Evolutionary conservation across 2,797 vertebrate genomes (phyloP), one percentile per base, ranked within the genome.

Genomic region (Parauchenoglanis punctatus): DNA sequence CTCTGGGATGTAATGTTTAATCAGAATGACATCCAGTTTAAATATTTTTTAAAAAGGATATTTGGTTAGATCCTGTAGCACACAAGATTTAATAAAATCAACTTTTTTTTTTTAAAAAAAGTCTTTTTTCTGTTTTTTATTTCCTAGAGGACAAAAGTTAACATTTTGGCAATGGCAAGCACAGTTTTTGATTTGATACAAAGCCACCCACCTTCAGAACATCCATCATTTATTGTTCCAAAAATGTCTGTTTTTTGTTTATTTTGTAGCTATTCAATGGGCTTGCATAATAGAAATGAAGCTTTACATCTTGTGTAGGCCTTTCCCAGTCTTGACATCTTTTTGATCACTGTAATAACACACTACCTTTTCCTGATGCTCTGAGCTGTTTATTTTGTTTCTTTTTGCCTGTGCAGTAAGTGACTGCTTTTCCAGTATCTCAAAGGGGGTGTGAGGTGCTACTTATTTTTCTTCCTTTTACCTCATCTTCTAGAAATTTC

Each of bases 191-290:
- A 88, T 94, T 93, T 94, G 93, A 95, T 94, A 94, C 94, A 95
- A 94, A 93, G 92, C 91, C 85, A 89, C 88, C 91, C 75, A 49
- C 70, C 89, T 89, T 87, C 86, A 92, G 90, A 82, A 92, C 90
- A 90, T 87, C 83, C 63, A 87, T 87, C 85, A 23, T 81, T 83
- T 92, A 94, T 96, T 96, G 95, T 96, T 93, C 84, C 70, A 67
- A 6, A 90, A 93, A 94, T 93, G 93, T 94, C 93, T 94, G 94
- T 95, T 94, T 40, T 93, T 95, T 96, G 94, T 96, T 95, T 94
- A 44, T 80, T 93, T 84, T 7, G 88, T 92, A 84, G 89, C 70
- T 35, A 93, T 94, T 95, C 92, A 95, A 95, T 95, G 91, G 90
- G 91, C 89, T 91, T 90, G 85, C 87, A 91, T 80, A 89, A 91